Base-by-base conservation (phyloP, 2,888 invertebrate genomes). In the Xylota sylvarum region DNA sequence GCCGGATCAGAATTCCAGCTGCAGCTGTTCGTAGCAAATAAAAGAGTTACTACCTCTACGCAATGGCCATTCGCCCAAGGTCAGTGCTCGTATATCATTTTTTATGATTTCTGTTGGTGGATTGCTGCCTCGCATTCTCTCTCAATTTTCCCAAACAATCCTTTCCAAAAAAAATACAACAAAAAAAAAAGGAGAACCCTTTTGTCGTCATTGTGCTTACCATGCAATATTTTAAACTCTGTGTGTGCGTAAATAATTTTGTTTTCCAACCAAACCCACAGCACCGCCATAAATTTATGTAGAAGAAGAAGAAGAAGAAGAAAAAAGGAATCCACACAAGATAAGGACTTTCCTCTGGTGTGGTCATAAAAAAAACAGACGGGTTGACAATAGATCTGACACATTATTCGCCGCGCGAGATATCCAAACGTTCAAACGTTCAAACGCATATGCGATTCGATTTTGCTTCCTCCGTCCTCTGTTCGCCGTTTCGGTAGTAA, bases 241-340 rank as follows among this genome's bases (percentile, higher is more conserved):
- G 27, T 86, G 77, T 65, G 86, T 86, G 86, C 86, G 86, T 86
- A 78, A 86, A 86, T 86, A 86, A 86, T 86, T 86, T 86, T 86
- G 82, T 86, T 86, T 86, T 82, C 82, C 73, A 81, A 82, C 55
- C 72, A 82, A 86, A 72, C 86, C 86, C 86, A 82, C 86, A 86
- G 77, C 37, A 73, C 77, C 73, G 73, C 73, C 86, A 86, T 86
- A 86, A 86, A 82, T 78, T 82, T 50, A 46, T 17, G 46, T 23
- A 32, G 37, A 77, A 79, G 64, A 72, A 55, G 62, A 17, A 14
- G 1, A 40, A n/a, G n/a, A n/a, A n/a, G n/a, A 37, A 69, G 35
- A 19, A 30, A 40, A 73, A 73, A 56, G 64, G 52, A 67, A 60
- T 80, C 56, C 58, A 67, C 52, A 60, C 52, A 65, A 77, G 86